A percentile compares a stretch with the other conserved stretches of the same genome.
These are phyloP conservation scores for Didymodactylos carnosus DNA, from an alignment of 2,888 invertebrate genomes.

Conservation along the genomic window DNA sequence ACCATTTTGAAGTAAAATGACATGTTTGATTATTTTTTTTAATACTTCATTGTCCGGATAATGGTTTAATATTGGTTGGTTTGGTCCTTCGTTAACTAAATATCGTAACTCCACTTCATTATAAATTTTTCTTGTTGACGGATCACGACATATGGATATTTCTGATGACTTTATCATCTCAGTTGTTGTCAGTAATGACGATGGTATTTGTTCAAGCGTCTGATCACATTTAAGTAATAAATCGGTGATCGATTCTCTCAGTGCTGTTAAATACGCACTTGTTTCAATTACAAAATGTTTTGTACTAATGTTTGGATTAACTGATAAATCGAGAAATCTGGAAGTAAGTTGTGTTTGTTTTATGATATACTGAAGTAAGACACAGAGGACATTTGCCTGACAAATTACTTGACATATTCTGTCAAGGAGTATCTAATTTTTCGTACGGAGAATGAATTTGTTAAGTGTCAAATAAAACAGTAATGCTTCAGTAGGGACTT, in stretches of 20 bases:
- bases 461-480: no score
- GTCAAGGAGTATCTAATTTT: no score
- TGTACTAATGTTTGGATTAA: background rate
- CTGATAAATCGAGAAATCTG: background rate
- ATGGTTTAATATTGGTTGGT: background rate
- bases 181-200: background rate
- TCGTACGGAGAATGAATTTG: no score
- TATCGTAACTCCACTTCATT: background rate
- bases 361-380: background rate
- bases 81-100: background rate
- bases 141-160: background rate
- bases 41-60: background rate
- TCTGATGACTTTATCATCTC: background rate
- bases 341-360: background rate
- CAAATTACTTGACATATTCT: no score
- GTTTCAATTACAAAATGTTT: background rate
- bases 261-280: background rate
- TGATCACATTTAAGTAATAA: background rate
- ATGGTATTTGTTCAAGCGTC: slow-evolving; percentile 3
- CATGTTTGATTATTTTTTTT: background rate
- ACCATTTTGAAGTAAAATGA: background rate
- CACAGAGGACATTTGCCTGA: no score
- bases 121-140: background rate
- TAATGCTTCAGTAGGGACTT: no score
- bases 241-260: background rate